These are phyloP conservation scores for Agonum fuliginosum DNA, from an alignment of 2,888 invertebrate species.

Conservation along the genomic window DNA sequence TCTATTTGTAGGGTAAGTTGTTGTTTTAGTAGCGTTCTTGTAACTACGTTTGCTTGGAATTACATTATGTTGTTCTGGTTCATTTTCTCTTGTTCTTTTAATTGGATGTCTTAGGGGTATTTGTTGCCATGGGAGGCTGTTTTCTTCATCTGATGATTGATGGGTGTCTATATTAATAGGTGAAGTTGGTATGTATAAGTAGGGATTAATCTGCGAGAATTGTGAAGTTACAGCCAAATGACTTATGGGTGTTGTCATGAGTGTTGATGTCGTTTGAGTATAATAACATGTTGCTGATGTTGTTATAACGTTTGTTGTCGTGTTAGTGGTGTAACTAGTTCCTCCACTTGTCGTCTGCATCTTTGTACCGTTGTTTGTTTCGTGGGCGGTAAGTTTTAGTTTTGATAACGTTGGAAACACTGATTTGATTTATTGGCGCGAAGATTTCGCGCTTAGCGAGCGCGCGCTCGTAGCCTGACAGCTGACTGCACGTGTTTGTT, in stretches of 20 bases:
- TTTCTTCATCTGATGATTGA: not conserved
- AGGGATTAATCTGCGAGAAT: not conserved
- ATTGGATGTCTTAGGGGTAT: not conserved
- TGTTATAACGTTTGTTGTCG: not conserved
- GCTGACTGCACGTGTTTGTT: not conserved
- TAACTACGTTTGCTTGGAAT: not conserved
- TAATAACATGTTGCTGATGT: not conserved
- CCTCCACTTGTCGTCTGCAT: not conserved
- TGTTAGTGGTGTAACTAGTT: not conserved
- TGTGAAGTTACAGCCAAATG: too few relatives aligned
- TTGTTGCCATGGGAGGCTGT: not conserved
- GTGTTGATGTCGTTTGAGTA: not conserved
- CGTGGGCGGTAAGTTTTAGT: not conserved
- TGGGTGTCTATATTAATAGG: too few relatives aligned
- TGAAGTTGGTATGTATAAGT: not conserved
- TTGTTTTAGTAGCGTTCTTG: not conserved
- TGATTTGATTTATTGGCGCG: not conserved
- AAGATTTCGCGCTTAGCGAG: not conserved
- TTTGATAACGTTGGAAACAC: not conserved
- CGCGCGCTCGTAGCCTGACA: not conserved
- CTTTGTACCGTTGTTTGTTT: not conserved
- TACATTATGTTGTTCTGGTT: not conserved
- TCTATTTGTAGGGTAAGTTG: not conserved
- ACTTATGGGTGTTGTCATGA: not conserved
- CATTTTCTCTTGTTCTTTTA: not conserved